A percentile compares a stretch with the other conserved stretches of the same genome.
phyloP scores from a whole-genome alignment of 1,140 invertebrate genomes.

The Bombus confusus region DNA sequence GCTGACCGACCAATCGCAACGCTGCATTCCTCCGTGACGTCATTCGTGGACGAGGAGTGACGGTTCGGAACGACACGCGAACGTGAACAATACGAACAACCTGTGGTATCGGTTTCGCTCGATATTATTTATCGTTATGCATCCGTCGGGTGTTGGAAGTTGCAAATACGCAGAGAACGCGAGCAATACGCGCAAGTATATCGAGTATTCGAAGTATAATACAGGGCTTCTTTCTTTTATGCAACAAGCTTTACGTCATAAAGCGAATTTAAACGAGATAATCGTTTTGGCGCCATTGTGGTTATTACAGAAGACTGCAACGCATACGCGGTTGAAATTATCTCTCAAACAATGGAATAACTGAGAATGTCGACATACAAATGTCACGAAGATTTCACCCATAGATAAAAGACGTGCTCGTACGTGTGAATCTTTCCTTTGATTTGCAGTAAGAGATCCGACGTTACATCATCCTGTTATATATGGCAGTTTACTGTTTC shows the following conservation, averaged over 20 bases:
- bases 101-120: neutral
- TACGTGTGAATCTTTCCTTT: neutral
- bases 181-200: too few relatives aligned
- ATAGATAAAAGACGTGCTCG: neutral
- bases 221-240: too few relatives aligned
- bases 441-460: neutral
- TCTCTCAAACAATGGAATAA: neutral
- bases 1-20: constrained; percentile 18
- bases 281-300: neutral
- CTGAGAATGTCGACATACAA: neutral
- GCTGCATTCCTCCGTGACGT: constrained; percentile 44
- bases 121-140: neutral
- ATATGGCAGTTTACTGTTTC: too few relatives aligned
- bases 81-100: constrained; percentile 12
- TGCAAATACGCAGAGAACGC: too few relatives aligned
- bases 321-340: neutral
- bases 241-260: too few relatives aligned
- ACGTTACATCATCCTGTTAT: neutral
- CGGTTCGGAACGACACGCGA: neutral
- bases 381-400: neutral
- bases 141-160: too few relatives aligned
- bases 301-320: neutral
- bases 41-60: neutral
- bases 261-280: too few relatives aligned
- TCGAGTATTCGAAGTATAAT: too few relatives aligned